Base-by-base conservation (phyloP, 2,113 vertebrate species). In the Psophia crepitans region DNA sequence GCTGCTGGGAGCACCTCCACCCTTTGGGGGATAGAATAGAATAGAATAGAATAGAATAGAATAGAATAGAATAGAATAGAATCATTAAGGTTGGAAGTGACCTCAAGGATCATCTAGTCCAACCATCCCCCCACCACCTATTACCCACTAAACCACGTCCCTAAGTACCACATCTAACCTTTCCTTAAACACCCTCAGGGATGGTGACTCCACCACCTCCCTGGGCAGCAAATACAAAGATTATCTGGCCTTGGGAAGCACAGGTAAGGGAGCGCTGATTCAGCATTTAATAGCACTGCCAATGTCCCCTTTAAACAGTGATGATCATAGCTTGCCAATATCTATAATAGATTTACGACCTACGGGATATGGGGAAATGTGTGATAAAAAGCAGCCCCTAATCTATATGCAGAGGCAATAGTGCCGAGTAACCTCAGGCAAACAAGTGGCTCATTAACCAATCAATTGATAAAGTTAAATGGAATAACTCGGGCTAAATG, bases 371-470 rank as follows among this genome's bases (percentile, higher is more conserved):
- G 22, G 68, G 70, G 41, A 82, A 88, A 84, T 2, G 15, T 12
- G 37, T 18, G 79, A 89, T 70, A 78, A 95, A 91, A 91, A 84
- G 56, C 79, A 95, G 68, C 82, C 61, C 64, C 61, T 73, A 53
- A 78, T 83, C 90, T 70, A 37, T 64, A 64, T 87, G 78, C 58
- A 90, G 70, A 89, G 46, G 75, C 86, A 87, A 76, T 35, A 64
- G 49, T 14, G 69, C 91, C n/a, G 61, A 94, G 86, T 94, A 90
- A 95, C 92, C 86, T 11, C 43, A 24, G 74, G 94, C 92, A 93
- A 94, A 91, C 83, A 84, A 96, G 92, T 41, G 86, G 77, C 92
- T 96, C 95, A 93, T 94, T 96, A 96, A 84, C 69, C 51, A 80
- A 85, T 80, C 86, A 87, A 92, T 83, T 70, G 74, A 91, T 71